Percentiles rank a stretch among this genome's conserved stretches.
These are phyloP conservation scores for Thunnus thynnus DNA, from an alignment of 2,113 vertebrate genomes.

Conservation along the genomic window DNA sequence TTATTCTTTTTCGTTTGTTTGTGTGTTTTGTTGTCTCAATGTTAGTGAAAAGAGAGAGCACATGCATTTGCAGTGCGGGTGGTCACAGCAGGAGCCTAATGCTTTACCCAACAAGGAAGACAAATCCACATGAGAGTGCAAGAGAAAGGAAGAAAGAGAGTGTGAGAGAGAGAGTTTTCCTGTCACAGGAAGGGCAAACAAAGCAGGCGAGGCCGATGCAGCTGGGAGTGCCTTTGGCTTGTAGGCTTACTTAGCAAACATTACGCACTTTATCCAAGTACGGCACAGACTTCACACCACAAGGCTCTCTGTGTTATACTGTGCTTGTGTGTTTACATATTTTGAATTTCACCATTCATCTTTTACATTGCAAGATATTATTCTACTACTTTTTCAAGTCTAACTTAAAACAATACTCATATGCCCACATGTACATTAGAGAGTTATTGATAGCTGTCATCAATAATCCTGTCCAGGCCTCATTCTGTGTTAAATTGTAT, in stretches of 20 bases:
- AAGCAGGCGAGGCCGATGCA: conserved; percentile 27
- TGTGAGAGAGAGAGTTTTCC: conserved; percentile 37
- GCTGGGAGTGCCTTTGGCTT: conserved; percentile 59
- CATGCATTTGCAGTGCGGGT: background rate
- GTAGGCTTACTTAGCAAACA: conserved; percentile 70
- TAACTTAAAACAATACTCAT: too few species aligned
- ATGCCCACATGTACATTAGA: too few species aligned
- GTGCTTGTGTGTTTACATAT: background rate
- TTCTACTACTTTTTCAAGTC: too few species aligned
- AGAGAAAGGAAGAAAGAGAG: conserved; percentile 4
- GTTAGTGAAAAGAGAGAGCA: background rate
- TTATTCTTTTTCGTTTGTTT: background rate
- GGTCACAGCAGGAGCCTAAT: conserved; percentile 9
- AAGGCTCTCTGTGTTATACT: background rate
- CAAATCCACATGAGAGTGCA: conserved; percentile 14
- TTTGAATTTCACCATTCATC: background rate
- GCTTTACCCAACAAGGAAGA: conserved; percentile 1
- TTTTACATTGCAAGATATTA: background rate
- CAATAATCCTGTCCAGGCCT: too few species aligned
- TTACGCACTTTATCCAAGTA: conserved; percentile 32
- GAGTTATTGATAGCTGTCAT: too few species aligned
- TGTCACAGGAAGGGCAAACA: conserved; percentile 74
- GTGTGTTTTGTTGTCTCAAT: conserved; percentile 13
- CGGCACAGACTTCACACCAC: conserved; percentile 24
- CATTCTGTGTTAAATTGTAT: too few species aligned